Evolutionary conservation across 2,113 vertebrate genomes (phyloP), one percentile per base, ranked within the genome.

Genomic region (Phodopus roborovskii): DNA sequence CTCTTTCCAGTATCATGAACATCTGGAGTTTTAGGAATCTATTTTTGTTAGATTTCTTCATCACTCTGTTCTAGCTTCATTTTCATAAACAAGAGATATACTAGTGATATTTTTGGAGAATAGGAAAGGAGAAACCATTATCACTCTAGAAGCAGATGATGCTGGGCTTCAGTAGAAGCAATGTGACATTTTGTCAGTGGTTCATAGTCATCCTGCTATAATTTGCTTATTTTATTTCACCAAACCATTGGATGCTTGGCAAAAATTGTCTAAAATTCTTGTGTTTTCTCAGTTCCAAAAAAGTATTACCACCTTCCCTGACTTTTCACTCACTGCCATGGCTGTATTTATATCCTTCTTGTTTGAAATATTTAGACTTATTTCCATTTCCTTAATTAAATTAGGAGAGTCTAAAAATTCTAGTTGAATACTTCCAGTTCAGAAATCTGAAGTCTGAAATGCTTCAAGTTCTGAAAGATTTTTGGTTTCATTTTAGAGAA

Each of bases 201-300:
- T 39, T 94, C 28, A 70, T 48, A 78, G 58, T 66, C 39, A 60
- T 66, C 68, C 19, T 64, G 48, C 30, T 39, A 4, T 90, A 87
- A 56, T 60, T 86, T 75, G 74, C 45, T 74, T 81, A 88, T n/a
- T 64, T 33, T 15, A 48, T 1, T 60, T 85, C 26, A 89, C n/a
- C 7, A 64, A 86, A 20, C 15, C 85, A 26, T 73, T 89, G 64
- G 60, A n/a, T 36, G 45, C 39, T 48, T 70, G 50, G n/a, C 26
- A 92, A 53, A 90, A 90, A 92, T 62, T 90, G 39, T 68, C 48
- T 87, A 22, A 90, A 42, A 92, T 87, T 77, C 70, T 56, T 56
- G 19, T 17, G 68, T 28, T 75, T 84, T 5, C 19, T 94, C 58
- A 36, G 36, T 83, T 42, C 48, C 64, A 48, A 33, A 84, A 45